Percentiles rank a stretch among this genome's conserved stretches.
Evolutionary conservation across 2,113 vertebrate genomes (phyloP).

Genomic region (Coturnix japonica): DNA sequence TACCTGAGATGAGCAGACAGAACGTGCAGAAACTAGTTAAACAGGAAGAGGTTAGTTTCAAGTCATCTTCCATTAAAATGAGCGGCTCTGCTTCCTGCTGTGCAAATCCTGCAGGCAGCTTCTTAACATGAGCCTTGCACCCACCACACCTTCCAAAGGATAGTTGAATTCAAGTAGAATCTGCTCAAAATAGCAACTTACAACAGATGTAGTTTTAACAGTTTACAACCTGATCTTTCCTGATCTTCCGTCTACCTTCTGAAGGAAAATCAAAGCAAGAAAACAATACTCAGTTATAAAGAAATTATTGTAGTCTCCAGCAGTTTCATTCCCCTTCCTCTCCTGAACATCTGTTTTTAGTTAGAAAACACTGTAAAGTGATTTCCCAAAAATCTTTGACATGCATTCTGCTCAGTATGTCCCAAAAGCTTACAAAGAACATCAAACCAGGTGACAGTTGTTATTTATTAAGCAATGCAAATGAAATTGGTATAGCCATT

Average conservation of each 20-base stretch:
- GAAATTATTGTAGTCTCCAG: slow-evolving; percentile 36
- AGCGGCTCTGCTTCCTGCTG: neutral
- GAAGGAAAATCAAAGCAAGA: slow-evolving; percentile 37
- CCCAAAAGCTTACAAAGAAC: neutral
- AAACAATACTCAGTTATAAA: slow-evolving; percentile 36
- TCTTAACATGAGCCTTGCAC: neutral
- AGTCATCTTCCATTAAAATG: neutral
- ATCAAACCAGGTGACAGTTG: neutral
- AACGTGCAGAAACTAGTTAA: neutral
- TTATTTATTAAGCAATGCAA: slow-evolving; percentile 2
- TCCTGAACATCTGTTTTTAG: slow-evolving; percentile 37
- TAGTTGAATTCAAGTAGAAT: neutral
- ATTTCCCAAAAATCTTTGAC: slow-evolving; percentile 56
- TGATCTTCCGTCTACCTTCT: slow-evolving; percentile 19
- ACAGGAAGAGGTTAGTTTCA: neutral
- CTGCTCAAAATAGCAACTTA: slow-evolving; percentile 1
- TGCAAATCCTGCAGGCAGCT: neutral
- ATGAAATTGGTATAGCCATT: neutral
- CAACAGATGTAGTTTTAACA: slow-evolving; percentile 37
- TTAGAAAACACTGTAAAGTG: slow-evolving; percentile 25
- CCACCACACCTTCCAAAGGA: neutral
- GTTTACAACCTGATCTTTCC: slow-evolving; percentile 11
- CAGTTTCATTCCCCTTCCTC: slow-evolving; percentile 35
- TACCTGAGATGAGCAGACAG: neutral
- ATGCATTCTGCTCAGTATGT: neutral